Percentiles rank a stretch among this genome's conserved stretches.
Conservation (phyloP, 2,113 vertebrate genomes). For the Misgurnus anguillicaudatus region DNA sequence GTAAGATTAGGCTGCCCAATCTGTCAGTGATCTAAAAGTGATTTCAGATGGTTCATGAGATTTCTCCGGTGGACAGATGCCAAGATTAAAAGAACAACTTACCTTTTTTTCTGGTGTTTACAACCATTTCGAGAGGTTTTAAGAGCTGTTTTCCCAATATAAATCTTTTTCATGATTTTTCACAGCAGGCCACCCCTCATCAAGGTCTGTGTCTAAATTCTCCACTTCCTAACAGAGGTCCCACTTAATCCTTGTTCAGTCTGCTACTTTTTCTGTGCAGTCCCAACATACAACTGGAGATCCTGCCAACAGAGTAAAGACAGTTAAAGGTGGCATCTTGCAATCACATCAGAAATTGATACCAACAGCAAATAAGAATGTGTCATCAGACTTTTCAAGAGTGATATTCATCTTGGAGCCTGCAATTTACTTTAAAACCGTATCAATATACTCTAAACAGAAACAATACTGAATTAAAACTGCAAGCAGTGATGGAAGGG, state of each 20-base stretch:
- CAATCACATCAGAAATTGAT: neutral
- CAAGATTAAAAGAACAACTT: slow-evolving; percentile 57
- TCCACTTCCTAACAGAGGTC: slow-evolving; percentile 49
- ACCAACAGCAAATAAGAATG: slow-evolving; percentile 28
- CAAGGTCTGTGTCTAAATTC: slow-evolving; percentile 46
- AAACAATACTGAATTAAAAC: too few species aligned
- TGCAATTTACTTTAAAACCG: neutral
- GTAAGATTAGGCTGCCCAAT: too few species aligned
- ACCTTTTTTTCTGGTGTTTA: slow-evolving; percentile 81
- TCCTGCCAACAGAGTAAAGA: slow-evolving; percentile 76
- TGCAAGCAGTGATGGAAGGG: too few species aligned
- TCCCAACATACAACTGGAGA: slow-evolving; percentile 43
- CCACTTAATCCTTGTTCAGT: slow-evolving; percentile 41
- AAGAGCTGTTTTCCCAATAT: slow-evolving; percentile 80
- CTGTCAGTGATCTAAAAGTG: neutral
- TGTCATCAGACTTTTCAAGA: neutral
- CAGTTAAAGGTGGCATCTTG: slow-evolving; percentile 50
- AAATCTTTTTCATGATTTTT: slow-evolving; percentile 83
- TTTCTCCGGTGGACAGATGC: slow-evolving; percentile 62
- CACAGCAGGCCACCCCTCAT: slow-evolving; percentile 46
- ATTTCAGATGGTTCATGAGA: slow-evolving; percentile 50
- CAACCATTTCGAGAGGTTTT: slow-evolving; percentile 77
- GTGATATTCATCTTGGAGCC: neutral
- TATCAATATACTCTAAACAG: too few species aligned
- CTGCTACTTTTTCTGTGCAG: slow-evolving; percentile 61